A percentile compares a stretch with the other conserved stretches of the same genome.
phyloP scores from a whole-genome alignment of 2,888 invertebrate genomes.

The Leptopterna dolabrata region DNA sequence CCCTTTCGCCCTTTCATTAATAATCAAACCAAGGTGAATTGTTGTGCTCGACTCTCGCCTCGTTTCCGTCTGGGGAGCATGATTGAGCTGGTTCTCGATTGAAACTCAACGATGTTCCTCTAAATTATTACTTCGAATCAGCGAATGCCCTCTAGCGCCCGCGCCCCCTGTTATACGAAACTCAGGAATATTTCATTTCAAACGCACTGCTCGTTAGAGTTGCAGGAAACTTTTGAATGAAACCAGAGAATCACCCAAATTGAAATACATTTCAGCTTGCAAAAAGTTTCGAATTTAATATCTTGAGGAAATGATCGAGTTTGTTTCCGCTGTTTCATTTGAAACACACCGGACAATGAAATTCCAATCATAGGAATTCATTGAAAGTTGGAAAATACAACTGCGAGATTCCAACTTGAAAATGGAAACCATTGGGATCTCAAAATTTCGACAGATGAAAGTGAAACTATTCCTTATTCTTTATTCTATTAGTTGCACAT shows the following conservation, averaged over 20 bases:
- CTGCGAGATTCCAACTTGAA: too few species aligned
- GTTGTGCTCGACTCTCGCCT: background rate
- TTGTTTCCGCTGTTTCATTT: too few species aligned
- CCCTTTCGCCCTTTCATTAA: constrained; percentile 17
- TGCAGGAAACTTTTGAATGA: background rate
- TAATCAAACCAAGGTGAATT: constrained; percentile 41
- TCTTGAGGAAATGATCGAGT: too few species aligned
- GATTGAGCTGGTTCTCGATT: constrained; percentile 23
- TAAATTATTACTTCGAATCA: constrained; percentile 31
- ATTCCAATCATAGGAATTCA: too few species aligned
- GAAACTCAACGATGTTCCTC: constrained; percentile 26
- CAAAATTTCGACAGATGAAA: too few species aligned
- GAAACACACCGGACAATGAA: too few species aligned
- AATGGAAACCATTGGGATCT: too few species aligned
- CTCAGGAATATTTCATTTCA: constrained; percentile 4
- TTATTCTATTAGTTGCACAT: too few species aligned
- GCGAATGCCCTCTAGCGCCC: constrained; percentile 21
- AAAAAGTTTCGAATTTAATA: too few species aligned
- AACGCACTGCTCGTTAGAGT: background rate
- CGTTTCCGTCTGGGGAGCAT: constrained; percentile 1
- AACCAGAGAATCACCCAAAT: background rate
- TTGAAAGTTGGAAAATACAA: too few species aligned
- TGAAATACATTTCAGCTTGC: background rate
- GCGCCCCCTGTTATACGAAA: background rate
- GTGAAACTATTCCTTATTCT: too few species aligned